Conservation (phyloP, 2,888 invertebrate genomes). For the Coenonympha glycerion region DNA sequence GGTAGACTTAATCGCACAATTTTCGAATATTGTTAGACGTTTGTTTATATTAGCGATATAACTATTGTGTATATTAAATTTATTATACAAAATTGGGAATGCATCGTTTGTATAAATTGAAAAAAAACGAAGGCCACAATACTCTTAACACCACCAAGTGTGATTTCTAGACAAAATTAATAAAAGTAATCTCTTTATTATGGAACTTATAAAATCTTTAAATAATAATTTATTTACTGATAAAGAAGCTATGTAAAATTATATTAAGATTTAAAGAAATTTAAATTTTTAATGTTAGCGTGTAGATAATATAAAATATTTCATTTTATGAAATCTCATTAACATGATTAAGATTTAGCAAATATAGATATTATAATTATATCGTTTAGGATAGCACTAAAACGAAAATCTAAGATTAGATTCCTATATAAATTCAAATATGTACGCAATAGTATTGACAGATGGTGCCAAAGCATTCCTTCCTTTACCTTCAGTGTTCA, state of each 20-base stretch:
- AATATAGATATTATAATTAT: constrained; percentile 25
- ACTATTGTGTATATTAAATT: not conserved
- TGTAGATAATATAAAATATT: constrained; percentile 5
- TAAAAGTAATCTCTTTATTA: not conserved
- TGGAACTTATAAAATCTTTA: not conserved
- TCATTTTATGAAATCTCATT: constrained; percentile 19
- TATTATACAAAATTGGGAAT: not conserved
- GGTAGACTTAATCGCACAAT: not conserved
- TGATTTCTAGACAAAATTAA: not conserved
- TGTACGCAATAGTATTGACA: constrained; percentile 29
- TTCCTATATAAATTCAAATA: constrained; percentile 22
- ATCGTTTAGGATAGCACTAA: constrained; percentile 27
- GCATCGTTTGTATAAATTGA: not conserved
- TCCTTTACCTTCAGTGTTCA: constrained; percentile 30
- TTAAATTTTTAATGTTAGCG: not conserved
- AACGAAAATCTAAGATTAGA: constrained; percentile 25
- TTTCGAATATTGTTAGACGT: constrained; percentile 6
- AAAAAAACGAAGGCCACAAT: not conserved
- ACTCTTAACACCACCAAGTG: not conserved
- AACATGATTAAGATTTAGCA: constrained; percentile 23
- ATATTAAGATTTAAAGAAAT: not conserved
- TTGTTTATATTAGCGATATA: constrained; percentile 6
- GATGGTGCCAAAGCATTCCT: constrained; percentile 33
- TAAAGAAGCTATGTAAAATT: not conserved
- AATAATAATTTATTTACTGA: not conserved